Percentiles rank a stretch among this genome's conserved stretches.
Conservation (phyloP, 2,797 vertebrate species). For the Spatula clypeata region DNA sequence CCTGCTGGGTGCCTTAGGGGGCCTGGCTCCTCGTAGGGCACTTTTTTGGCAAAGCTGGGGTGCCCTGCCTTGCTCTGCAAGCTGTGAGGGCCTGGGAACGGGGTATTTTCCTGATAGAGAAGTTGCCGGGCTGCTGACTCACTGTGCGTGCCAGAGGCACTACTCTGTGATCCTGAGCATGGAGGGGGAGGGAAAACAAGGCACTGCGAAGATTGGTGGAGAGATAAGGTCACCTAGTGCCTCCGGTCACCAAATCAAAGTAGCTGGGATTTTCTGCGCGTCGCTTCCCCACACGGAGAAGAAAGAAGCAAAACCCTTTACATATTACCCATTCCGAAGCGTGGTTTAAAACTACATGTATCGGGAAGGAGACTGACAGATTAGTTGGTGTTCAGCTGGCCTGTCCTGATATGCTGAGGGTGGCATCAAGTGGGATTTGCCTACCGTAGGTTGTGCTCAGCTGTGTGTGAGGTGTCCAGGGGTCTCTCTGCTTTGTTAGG, state of each 20-base stretch:
- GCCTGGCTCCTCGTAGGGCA: not conserved
- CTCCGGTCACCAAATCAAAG: constrained; percentile 43
- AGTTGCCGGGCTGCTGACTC: constrained; percentile 55
- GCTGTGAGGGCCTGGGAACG: not conserved
- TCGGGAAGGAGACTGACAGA: not conserved
- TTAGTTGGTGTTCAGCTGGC: not conserved
- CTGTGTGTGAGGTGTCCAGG: not conserved
- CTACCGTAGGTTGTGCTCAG: fast-evolving
- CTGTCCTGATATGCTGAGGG: not conserved
- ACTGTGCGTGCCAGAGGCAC: constrained; percentile 24
- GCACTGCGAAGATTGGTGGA: constrained; percentile 26
- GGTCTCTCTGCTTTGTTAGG: not conserved
- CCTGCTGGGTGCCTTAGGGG: not conserved
- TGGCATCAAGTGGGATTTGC: not conserved
- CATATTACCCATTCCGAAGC: not conserved
- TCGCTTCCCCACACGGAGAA: not conserved
- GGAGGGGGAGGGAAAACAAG: not conserved
- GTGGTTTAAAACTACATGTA: not conserved
- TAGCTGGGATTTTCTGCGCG: constrained; percentile 6
- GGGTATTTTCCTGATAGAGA: not conserved
- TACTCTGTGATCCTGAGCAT: constrained; percentile 12
- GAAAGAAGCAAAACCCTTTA: not conserved
- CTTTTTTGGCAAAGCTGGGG: not conserved
- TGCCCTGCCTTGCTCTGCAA: not conserved
- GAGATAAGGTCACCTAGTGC: constrained; percentile 72